Percentiles rank a stretch among this genome's conserved stretches.
Conservation (phyloP, 2,888 invertebrate species). For the Caenorhabditis sp. region DNA sequence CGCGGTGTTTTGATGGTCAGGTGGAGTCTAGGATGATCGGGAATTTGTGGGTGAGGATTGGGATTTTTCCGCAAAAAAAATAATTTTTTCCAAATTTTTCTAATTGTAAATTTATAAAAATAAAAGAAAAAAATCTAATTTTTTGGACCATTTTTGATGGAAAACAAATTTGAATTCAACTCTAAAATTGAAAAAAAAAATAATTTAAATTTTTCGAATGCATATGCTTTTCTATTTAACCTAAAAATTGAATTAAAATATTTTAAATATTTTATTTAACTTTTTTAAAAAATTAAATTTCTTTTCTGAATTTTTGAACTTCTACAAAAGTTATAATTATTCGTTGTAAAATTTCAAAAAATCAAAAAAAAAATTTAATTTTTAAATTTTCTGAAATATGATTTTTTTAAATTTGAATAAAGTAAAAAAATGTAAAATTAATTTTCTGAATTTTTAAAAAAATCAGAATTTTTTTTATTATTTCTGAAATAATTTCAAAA, state of each 20-base stretch:
- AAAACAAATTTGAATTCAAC: no score
- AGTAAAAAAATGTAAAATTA: neutral
- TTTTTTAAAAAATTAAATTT: no score
- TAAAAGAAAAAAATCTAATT: neutral
- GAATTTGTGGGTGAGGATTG: neutral
- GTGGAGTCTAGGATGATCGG: neutral
- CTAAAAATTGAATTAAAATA: no score
- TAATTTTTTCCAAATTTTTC: neutral
- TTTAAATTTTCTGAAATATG: neutral
- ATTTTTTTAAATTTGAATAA: neutral
- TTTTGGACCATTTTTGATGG: no score
- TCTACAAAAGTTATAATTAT: no score
- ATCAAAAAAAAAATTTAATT: neutral
- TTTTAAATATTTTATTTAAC: no score
- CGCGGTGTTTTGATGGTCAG: slow-evolving; percentile 4
- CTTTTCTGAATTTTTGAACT: no score
- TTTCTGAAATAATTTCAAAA: neutral
- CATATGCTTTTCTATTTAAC: no score
- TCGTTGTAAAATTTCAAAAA: no score
- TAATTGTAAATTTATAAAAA: neutral
- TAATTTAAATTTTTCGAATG: neutral
- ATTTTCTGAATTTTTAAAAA: neutral
- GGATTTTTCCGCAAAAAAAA: neutral
- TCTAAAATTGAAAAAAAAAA: no score
- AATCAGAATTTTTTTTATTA: slow-evolving; percentile 2